These are phyloP conservation scores for Petrocephalus microphthalmus DNA, from an alignment of 2,113 vertebrate species.

Conservation along the genomic window DNA sequence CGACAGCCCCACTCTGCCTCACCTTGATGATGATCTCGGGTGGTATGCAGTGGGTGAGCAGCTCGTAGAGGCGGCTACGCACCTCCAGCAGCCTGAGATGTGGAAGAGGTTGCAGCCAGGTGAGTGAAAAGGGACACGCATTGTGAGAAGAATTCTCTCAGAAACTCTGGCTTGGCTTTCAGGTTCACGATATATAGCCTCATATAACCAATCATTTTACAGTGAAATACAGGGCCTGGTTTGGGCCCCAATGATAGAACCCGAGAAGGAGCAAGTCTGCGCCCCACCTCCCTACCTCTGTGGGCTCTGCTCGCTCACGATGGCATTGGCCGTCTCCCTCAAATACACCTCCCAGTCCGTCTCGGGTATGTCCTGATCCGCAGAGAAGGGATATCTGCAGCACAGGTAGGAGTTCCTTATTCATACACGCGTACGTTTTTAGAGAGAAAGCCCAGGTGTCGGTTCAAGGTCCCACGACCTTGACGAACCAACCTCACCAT, in stretches of 20 bases:
- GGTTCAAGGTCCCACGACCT: background rate
- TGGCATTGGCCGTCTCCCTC: slow-evolving; percentile 85
- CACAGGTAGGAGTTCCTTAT: background rate
- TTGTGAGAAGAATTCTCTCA: background rate
- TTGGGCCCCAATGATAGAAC: background rate
- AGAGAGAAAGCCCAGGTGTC: background rate
- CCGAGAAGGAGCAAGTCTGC: background rate
- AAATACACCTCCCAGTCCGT: slow-evolving; percentile 97
- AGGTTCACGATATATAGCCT: background rate
- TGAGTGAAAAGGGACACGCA: background rate
- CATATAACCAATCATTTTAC: background rate
- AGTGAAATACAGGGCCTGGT: background rate
- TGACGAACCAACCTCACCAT: no score
- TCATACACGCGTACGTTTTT: background rate
- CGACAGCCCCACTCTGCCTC: slow-evolving; percentile 13
- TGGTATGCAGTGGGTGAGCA: slow-evolving; percentile 94
- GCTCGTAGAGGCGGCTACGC: slow-evolving; percentile 85
- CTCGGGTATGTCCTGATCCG: slow-evolving; percentile 86
- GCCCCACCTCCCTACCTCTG: slow-evolving; percentile 66
- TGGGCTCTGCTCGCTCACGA: slow-evolving; percentile 88
- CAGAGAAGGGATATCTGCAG: slow-evolving; percentile 81
- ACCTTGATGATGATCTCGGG: slow-evolving; percentile 97
- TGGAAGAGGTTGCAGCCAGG: background rate
- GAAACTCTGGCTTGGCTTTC: background rate
- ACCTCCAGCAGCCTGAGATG: slow-evolving; percentile 81